Base-by-base conservation (phyloP, 37 sponge, comb jelly and placozoan species). In the Cladorhizidae sp. region DNA sequence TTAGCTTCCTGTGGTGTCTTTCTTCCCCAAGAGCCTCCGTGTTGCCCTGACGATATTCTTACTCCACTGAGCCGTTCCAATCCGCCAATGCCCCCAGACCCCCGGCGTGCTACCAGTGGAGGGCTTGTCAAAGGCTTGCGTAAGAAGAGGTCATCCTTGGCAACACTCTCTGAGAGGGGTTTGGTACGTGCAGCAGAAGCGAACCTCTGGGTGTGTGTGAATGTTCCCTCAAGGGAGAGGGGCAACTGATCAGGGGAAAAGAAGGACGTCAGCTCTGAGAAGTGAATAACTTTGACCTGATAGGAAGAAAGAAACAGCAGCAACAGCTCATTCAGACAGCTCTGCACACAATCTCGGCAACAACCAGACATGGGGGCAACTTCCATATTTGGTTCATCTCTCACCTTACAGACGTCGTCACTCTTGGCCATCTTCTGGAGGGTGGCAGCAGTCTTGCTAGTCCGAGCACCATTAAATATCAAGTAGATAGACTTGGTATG, bases 401-500 rank as follows among this genome's bases (percentile, higher is more conserved):
- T 33, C 0, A 70, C 80, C 70, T 50, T 80, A 71, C 20, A 64
- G 0, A 45, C 1, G 38, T n/a, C n/a, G n/a, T 65, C 64, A 15
- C 40, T 25, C 40, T 64, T 78, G 31, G 42, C 20, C 22, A 49
- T n/a, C 39, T 35, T 56, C 52, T 18, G 40, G 26, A 70, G 1
- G 32, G 67, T 36, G 36, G 71, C 22, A 23, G 33, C 35, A 29
- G 32, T 32, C 36, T 32, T 40, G 52, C 51, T 83, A 39, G 80
- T 32, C 73, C 78, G 73, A 28, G 40, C 25, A 14, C 84, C 84
- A 67, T 70, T 72, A 18, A 58, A 74, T 6, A 90, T 39, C 15
- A 90, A n/a, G 59, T 85, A 90, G 0, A 90, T 29, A 36, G 37
- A 29, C 72, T 79, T 90, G 20, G 80, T n/a, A 42, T 59, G 61